A percentile compares a stretch with the other conserved stretches of the same genome.
Conservation (phyloP, 2,888 invertebrate genomes). For the Cotesia congregata region DNA sequence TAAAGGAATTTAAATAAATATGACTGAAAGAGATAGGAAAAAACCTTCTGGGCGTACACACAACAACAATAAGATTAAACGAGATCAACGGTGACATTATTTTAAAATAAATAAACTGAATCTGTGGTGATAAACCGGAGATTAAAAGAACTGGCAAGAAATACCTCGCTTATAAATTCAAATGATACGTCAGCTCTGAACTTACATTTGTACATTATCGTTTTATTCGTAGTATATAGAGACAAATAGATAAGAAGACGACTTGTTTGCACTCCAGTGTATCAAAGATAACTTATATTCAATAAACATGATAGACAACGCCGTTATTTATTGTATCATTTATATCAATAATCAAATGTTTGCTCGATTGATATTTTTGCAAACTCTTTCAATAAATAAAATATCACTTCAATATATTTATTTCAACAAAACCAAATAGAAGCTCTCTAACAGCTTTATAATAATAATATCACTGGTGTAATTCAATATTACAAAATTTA, state of each 20-base stretch:
- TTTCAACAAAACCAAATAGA: too few species aligned
- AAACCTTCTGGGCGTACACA: background rate
- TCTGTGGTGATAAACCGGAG: background rate
- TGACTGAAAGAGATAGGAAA: background rate
- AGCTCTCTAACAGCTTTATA: too few species aligned
- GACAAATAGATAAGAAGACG: constrained; percentile 1
- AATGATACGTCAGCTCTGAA: background rate
- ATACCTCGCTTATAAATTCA: background rate
- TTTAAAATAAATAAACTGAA: background rate
- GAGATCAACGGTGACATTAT: background rate
- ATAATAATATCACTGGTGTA: too few species aligned
- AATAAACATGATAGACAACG: background rate
- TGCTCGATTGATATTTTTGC: too few species aligned
- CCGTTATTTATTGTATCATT: background rate
- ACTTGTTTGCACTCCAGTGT: background rate
- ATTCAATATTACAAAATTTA: too few species aligned
- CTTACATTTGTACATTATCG: background rate
- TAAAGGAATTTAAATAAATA: background rate
- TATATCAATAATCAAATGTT: too few species aligned
- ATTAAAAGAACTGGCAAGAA: background rate
- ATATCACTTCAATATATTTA: too few species aligned
- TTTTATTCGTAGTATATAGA: background rate
- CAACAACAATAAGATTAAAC: background rate
- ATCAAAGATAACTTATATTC: background rate
- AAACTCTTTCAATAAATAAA: too few species aligned